Conservation (phyloP, 2,888 invertebrate species). For the Panzeria rudis region DNA sequence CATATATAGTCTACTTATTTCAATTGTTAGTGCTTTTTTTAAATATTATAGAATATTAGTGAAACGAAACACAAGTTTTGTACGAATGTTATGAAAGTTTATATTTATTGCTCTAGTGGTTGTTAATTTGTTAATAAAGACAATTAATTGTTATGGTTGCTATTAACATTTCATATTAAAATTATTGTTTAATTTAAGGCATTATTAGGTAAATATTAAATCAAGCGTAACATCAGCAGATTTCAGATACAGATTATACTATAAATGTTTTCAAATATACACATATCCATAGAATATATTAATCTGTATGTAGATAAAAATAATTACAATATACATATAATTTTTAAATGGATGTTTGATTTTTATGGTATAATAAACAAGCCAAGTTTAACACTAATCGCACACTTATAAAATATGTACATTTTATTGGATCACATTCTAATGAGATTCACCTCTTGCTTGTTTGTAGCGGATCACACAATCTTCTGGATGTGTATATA, state of each 20-base stretch:
- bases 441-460: conserved; percentile 88
- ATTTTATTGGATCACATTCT: conserved; percentile 69
- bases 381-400: conserved; percentile 65
- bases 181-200: conserved; percentile 30
- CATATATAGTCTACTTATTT: background rate
- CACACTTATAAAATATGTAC: conserved; percentile 51
- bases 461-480: conserved; percentile 96
- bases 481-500: conserved; percentile 89
- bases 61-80: background rate
- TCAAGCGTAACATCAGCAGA: conserved; percentile 65
- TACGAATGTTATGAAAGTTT: conserved; percentile 20
- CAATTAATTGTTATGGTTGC: conserved; percentile 28
- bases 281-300: background rate
- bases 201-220: conserved; percentile 54
- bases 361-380: conserved; percentile 47
- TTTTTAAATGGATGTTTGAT: conserved; percentile 29
- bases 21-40: background rate
- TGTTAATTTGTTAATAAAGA: conserved; percentile 45
- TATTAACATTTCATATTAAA: conserved; percentile 13
- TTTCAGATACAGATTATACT: conserved; percentile 19
- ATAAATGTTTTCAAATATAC: background rate
- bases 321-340: conserved; percentile 30
- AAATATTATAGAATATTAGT: conserved; percentile 2
- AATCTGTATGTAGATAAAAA: background rate
- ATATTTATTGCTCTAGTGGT: background rate